A percentile compares a stretch with the other conserved stretches of the same genome.
Conservation (phyloP, 2,888 invertebrate genomes). For the Eilema sororculum region DNA sequence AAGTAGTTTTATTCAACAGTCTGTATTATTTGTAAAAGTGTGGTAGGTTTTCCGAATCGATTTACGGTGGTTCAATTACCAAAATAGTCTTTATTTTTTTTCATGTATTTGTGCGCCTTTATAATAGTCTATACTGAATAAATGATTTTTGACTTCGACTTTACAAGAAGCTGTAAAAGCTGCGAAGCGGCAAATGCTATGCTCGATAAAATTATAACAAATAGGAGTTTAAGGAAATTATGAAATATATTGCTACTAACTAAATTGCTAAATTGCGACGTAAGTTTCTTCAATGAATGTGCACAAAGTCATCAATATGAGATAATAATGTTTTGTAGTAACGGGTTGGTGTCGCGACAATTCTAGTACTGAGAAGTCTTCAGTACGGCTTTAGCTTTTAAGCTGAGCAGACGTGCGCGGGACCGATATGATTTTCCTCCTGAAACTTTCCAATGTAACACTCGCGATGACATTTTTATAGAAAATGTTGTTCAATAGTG, state of each 20-base stretch:
- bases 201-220: not conserved
- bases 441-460: conserved; percentile 64
- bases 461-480: conserved; percentile 42
- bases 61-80: no score
- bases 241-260: not conserved
- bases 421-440: conserved; percentile 63
- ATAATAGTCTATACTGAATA: no score
- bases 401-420: conserved; percentile 64
- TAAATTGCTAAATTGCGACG: conserved; percentile 16
- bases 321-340: conserved; percentile 19
- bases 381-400: conserved; percentile 75
- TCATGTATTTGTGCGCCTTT: no score
- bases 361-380: conserved; percentile 49
- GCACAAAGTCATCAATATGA: conserved; percentile 25
- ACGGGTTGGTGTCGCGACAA: conserved; percentile 35
- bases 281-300: not conserved
- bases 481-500: conserved; percentile 29
- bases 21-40: no score
- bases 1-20: no score
- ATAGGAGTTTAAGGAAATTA: not conserved
- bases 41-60: no score
- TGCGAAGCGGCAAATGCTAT: no score
- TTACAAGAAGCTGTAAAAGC: no score
- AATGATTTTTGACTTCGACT: no score
- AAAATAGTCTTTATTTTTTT: no score